phyloP scores from a whole-genome alignment of 2,888 invertebrate species.

The Cephus pulcher region DNA sequence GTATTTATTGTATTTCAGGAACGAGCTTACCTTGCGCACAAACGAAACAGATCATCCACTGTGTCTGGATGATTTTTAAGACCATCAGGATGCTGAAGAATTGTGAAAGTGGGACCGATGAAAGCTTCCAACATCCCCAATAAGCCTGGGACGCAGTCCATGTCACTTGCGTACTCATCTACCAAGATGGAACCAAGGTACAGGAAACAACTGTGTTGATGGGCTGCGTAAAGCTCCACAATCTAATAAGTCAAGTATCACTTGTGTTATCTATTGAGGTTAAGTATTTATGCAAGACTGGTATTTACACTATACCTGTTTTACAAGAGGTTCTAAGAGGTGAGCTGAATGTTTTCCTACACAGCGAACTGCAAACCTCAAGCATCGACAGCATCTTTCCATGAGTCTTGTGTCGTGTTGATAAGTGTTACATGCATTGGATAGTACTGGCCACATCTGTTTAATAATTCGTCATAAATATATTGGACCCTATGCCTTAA shows the following conservation, averaged over 20 bases:
- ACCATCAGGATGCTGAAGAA: conserved; percentile 84
- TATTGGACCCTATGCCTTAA: background rate
- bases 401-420: conserved; percentile 87
- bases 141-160: conserved; percentile 81
- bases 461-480: background rate
- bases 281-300: background rate
- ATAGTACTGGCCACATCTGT: conserved; percentile 89
- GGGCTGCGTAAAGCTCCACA: conserved; percentile 76
- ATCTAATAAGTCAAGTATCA: conserved; percentile 68
- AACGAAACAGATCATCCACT: conserved; percentile 95
- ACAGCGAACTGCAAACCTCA: conserved; percentile 90
- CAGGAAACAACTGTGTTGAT: conserved; percentile 91
- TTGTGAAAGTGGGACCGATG: conserved; percentile 81
- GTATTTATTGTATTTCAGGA: conserved; percentile 1
- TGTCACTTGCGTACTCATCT: conserved; percentile 84
- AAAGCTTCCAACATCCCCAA: conserved; percentile 88
- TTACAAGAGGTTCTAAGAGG: conserved; percentile 84
- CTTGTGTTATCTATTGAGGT: background rate
- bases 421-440: conserved; percentile 81
- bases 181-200: conserved; percentile 91
- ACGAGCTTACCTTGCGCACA: conserved; percentile 74
- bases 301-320: conserved; percentile 71
- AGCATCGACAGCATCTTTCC: conserved; percentile 91
- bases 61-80: conserved; percentile 95
- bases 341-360: conserved; percentile 81